Conservation (phyloP, 1,140 invertebrate species). For the Zaprionus kolodkinae region DNA sequence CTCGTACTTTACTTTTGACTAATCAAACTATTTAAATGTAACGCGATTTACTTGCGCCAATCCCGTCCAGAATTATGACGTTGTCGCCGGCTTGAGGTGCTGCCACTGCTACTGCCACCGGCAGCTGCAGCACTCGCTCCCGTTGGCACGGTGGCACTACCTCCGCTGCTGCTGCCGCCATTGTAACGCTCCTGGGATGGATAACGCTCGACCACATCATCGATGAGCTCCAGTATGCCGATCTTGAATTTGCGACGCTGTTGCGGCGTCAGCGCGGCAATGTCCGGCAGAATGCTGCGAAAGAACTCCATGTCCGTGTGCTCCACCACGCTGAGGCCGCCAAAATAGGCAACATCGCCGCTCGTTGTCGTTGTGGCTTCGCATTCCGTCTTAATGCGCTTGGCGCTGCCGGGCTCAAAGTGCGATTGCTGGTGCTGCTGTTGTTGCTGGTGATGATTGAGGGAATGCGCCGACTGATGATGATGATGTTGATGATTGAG, state of each 20-base stretch:
- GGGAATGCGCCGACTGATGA: constrained; percentile 29
- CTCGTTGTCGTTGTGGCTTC: constrained; percentile 54
- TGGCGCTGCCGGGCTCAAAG: constrained; percentile 48
- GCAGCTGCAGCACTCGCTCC: background rate
- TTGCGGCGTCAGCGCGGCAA: constrained; percentile 68
- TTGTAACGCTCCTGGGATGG: constrained; percentile 57
- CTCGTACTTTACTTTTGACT: constrained; percentile 10
- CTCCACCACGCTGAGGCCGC: constrained; percentile 57
- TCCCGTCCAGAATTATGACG: constrained; percentile 58
- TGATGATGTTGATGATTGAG: constrained; percentile 36
- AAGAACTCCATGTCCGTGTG: constrained; percentile 82
- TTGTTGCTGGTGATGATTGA: constrained; percentile 33
- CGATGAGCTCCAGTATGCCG: constrained; percentile 78
- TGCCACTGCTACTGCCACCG: constrained; percentile 5
- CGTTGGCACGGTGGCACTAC: constrained; percentile 8
- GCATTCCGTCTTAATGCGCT: constrained; percentile 80
- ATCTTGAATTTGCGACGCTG: constrained; percentile 82
- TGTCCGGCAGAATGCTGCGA: constrained; percentile 77
- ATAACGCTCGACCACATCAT: constrained; percentile 77
- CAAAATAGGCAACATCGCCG: constrained; percentile 39
- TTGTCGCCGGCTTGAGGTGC: constrained; percentile 7
- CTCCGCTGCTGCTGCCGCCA: constrained; percentile 44
- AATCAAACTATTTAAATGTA: constrained; percentile 34
- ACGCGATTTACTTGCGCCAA: constrained; percentile 54
- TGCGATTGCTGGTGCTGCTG: constrained; percentile 34